Evolutionary conservation across 2,113 vertebrate species (phyloP).

Genomic region (Eira barbara): DNA sequence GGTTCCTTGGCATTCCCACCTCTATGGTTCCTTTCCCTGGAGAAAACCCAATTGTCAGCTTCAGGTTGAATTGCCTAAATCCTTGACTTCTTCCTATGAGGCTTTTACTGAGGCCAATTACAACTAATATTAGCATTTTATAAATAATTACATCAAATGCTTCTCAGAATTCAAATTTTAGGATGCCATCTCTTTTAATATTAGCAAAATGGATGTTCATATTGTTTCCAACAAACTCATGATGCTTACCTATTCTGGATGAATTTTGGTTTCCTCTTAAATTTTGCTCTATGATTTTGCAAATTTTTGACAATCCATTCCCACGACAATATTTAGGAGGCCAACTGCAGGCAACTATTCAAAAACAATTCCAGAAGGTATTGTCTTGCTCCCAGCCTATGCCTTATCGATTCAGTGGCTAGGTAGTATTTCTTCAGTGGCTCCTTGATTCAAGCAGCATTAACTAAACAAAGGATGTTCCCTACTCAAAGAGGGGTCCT

Average conservation of each 20-base stretch:
- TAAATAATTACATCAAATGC: constrained; percentile 18
- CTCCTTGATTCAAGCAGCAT: neutral
- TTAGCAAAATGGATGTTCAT: neutral
- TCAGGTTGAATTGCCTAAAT: neutral
- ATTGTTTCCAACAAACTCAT: neutral
- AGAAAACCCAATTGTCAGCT: neutral
- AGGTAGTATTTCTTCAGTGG: neutral
- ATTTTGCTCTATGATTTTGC: constrained; percentile 20
- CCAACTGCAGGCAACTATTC: neutral
- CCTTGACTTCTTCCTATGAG: neutral
- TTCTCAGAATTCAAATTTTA: constrained; percentile 12
- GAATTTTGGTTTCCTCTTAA: constrained; percentile 34
- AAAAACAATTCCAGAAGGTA: neutral
- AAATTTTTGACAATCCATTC: constrained; percentile 11
- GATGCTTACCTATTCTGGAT: constrained; percentile 19
- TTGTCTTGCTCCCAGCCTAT: neutral
- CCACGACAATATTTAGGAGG: neutral
- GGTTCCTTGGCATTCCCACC: neutral
- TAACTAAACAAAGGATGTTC: neutral
- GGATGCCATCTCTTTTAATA: constrained; percentile 22
- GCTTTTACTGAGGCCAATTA: neutral
- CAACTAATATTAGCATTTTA: neutral
- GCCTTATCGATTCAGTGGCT: neutral
- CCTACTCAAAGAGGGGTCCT: neutral
- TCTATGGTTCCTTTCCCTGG: neutral